Evolutionary conservation across 2,113 vertebrate species (phyloP).

Genomic region (Pollimyrus isidori): DNA sequence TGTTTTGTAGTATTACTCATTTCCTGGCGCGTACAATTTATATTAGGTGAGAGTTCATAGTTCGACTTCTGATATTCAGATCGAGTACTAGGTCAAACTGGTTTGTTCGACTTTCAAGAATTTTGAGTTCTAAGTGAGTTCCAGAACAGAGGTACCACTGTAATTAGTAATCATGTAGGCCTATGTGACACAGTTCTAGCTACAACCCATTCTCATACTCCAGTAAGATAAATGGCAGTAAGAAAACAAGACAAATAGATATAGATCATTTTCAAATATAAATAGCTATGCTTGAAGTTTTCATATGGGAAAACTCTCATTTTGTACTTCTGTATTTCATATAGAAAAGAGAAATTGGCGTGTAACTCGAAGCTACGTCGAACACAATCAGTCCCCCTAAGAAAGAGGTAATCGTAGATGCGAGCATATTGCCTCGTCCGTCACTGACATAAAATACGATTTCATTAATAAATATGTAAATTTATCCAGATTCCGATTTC

Average conservation of each 20-base stretch:
- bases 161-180: not conserved
- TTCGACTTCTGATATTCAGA: too few species aligned
- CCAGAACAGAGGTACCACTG: too few species aligned
- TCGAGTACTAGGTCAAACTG: too few species aligned
- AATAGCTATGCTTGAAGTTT: not conserved
- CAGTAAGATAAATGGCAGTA: not conserved
- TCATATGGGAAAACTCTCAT: not conserved
- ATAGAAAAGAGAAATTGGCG: not conserved
- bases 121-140: too few species aligned
- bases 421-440: not conserved
- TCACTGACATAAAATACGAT: not conserved
- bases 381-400: not conserved
- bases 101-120: too few species aligned
- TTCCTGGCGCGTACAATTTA: too few species aligned
- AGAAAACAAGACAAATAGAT: not conserved
- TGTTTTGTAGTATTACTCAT: too few species aligned
- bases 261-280: not conserved
- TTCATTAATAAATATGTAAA: not conserved
- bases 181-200: not conserved
- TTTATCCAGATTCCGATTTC: not conserved
- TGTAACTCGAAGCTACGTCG: not conserved
- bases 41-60: too few species aligned
- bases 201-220: not conserved
- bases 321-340: not conserved
- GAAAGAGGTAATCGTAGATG: not conserved